Base-by-base conservation (phyloP, 2,113 vertebrate genomes). In the Anolis sagrei region DNA sequence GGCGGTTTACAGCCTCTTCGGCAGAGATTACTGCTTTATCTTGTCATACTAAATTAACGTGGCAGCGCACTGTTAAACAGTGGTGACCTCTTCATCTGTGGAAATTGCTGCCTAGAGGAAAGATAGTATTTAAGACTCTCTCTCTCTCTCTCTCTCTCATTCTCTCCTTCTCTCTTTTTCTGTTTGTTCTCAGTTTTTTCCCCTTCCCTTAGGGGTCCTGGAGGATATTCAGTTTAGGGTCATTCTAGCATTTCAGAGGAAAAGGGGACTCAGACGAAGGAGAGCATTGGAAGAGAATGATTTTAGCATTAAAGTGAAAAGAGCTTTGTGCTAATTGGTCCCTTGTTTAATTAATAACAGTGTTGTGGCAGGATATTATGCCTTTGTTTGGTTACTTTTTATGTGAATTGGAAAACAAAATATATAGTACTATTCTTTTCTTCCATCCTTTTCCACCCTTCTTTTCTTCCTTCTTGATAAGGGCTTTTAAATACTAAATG, bases 31-130 rank as follows among this genome's bases (percentile, higher is more conserved):
- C 97, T 96, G 97, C 97, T 98, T 98, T 99, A 99, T 98, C 97
- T 98, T 98, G 98, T 98, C 98, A 97, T 96, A 95, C 96, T 97
- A 97, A 98, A 99, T 99, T 97, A 98, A 97, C 97, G 95, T 95
- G 95, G 96, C 95, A 93, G 95, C 91, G 81, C 96, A 94, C 93
- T 90, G 96, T 97, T 97, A 95, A 97, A 96, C 95, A 97, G 96
- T 94, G 91, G 95, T 98, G 97, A 98, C 98, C 98, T 98, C 97
- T 98, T 98, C 97, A 97, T 98, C 97, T 96, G 95, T 94, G 96
- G 95, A 96, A 96, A 97, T 94, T 81, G 95, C 96, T 94, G 95
- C 94, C 95, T 94, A 84, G 93, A 95, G 95, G 93, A 95, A 94
- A 92, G 92, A 92, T 93, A 91, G 88, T 93, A 93, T 95, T 96